These are phyloP conservation scores for Dryocosmus kuriphilus DNA, from an alignment of 2,888 invertebrate genomes.

Conservation along the genomic window DNA sequence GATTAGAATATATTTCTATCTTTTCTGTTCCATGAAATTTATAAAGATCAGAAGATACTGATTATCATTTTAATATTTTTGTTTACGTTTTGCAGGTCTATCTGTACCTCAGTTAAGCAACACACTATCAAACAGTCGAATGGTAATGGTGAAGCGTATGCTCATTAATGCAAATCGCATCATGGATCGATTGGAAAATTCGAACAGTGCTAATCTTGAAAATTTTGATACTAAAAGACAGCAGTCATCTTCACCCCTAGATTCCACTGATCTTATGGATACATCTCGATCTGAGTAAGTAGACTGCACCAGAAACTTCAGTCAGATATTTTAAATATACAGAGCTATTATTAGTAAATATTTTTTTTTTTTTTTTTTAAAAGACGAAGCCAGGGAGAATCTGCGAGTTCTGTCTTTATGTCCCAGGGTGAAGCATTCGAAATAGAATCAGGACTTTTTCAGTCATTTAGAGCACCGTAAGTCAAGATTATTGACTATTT, in stretches of 20 bases:
- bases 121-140: slow-evolving; percentile 79
- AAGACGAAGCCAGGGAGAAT: not conserved
- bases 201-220: slow-evolving; percentile 59
- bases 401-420: not conserved
- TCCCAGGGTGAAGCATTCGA: not conserved
- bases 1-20: slow-evolving; percentile 53
- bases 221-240: slow-evolving; percentile 57
- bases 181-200: slow-evolving; percentile 78
- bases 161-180: slow-evolving; percentile 77
- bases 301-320: not conserved
- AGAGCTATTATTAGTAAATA: not conserved
- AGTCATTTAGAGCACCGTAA: not conserved
- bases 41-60: not conserved
- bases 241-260: slow-evolving; percentile 70
- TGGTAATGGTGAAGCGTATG: slow-evolving; percentile 79
- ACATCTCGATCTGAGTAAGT: slow-evolving; percentile 61
- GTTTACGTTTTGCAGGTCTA: slow-evolving; percentile 69
- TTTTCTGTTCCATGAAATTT: slow-evolving; percentile 11
- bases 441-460: not conserved
- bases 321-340: not conserved
- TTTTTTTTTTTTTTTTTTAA: not conserved
- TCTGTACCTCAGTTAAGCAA: slow-evolving; percentile 79
- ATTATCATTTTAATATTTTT: not conserved
- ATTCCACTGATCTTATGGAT: slow-evolving; percentile 42
- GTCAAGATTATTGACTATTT: not conserved